Base-by-base conservation (phyloP, 2,797 vertebrate genomes). In the Acanthis flammea region DNA sequence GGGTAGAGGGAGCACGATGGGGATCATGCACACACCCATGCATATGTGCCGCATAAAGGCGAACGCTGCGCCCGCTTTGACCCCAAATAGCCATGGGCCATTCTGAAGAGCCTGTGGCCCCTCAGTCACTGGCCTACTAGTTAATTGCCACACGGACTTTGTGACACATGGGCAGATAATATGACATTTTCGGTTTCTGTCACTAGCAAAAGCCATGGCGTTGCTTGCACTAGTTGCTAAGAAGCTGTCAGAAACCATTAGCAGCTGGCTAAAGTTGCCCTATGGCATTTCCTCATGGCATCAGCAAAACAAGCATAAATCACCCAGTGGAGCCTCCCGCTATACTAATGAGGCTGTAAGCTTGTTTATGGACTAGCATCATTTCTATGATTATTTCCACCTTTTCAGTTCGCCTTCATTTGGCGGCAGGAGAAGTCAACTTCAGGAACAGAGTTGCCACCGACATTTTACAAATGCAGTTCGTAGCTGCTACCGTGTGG, bases 231-330 rank as follows among this genome's bases (percentile, higher is more conserved):
- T 99, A 99, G 98, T 99, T 99, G 98, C 98, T 98, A 98, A 99
- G 98, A 99, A 98, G 98, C 99, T 99, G 99, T 99, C 99, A 99
- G 98, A 98, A 99, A 97, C 97, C 98, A 99, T 99, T 99, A 99
- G 98, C 98, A 97, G 97, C 98, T 98, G 98, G 98, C 98, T 98
- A 98, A 98, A 98, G 99, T 98, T 98, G 98, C 98, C 99, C 99
- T 96, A 95, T 99, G 99, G 99, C 99, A 98, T 98, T 98, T 99
- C 98, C 99, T 98, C 98, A 97, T 98, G 98, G 98, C 98, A 98
- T 98, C 98, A 98, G 98, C 98, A 98, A 98, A 99, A 98, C 97
- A 98, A 98, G 98, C 98, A 98, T 97, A 97, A 96, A 98, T 98
- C 98, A 98, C 98, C 98, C 98, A 98, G 97, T 87, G 98, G 98